phyloP scores from a whole-genome alignment of 2,888 invertebrate genomes.

The Gastrophysa polygoni region DNA sequence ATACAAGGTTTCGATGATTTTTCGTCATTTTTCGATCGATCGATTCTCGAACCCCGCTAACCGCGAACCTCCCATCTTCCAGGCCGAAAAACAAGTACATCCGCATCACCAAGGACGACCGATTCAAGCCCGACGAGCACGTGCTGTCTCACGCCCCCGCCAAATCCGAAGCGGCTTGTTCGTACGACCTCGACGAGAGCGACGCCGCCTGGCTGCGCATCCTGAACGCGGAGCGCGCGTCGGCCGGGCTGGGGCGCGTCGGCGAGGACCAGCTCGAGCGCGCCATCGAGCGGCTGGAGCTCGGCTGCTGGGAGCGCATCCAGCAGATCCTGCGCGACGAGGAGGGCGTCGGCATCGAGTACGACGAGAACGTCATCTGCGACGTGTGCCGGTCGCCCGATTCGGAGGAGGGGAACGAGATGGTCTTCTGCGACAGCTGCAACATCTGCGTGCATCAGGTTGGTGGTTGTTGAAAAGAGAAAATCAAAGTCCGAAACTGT shows the following conservation, averaged over 20 bases:
- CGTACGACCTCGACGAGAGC: constrained; percentile 93
- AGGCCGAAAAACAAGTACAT: constrained; percentile 93
- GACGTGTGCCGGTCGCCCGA: constrained; percentile 98
- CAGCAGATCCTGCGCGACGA: constrained; percentile 89
- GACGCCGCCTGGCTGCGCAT: constrained; percentile 90
- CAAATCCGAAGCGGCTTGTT: constrained; percentile 89
- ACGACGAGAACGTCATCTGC: constrained; percentile 98
- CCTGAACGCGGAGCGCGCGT: constrained; percentile 85
- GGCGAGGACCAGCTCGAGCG: constrained; percentile 89
- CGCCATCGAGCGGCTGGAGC: constrained; percentile 91
- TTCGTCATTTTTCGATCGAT: too few relatives aligned
- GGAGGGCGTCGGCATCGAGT: constrained; percentile 94
- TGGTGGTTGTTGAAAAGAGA: too few relatives aligned
- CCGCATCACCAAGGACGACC: constrained; percentile 86
- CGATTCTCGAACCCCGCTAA: too few relatives aligned
- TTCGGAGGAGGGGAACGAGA: constrained; percentile 97
- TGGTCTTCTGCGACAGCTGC: constrained; percentile 99
- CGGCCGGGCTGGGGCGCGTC: constrained; percentile 74
- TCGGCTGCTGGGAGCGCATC: constrained; percentile 92
- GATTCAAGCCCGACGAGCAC: constrained; percentile 84
- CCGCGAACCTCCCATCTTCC: too few relatives aligned
- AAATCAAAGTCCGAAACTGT: too few relatives aligned
- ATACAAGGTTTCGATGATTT: too few relatives aligned
- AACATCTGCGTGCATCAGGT: constrained; percentile 99
- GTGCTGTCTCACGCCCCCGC: constrained; percentile 85